A percentile compares a stretch with the other conserved stretches of the same genome.
Evolutionary conservation across 2,797 vertebrate genomes (phyloP).

Genomic region (Chaetodon trifasciatus): DNA sequence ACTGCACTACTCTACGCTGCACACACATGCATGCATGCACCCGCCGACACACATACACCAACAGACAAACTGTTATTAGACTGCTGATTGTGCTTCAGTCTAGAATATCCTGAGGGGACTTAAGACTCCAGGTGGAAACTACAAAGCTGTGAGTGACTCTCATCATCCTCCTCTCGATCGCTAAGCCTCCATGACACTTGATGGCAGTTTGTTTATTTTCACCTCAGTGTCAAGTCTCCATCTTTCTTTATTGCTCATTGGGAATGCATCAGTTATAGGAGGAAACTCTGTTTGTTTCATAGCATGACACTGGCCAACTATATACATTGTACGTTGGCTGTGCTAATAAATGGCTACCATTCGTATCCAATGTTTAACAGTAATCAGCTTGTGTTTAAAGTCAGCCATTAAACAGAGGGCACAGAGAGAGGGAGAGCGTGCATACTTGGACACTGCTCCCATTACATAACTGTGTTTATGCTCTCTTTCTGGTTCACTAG

Average conservation of each 20-base stretch:
- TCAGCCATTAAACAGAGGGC: constrained; percentile 4
- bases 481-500: constrained; percentile 64
- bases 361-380: neutral
- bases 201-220: constrained; percentile 40
- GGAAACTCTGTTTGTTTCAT: neutral
- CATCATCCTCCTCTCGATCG: constrained; percentile 25
- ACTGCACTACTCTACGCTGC: neutral
- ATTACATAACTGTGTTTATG: constrained; percentile 67
- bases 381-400: constrained; percentile 6
- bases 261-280: neutral
- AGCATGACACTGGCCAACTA: neutral
- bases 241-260: constrained; percentile 36
- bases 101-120: constrained; percentile 25
- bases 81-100: constrained; percentile 19
- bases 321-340: neutral
- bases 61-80: constrained; percentile 10
- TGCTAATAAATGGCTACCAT: neutral
- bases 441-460: constrained; percentile 19
- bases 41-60: neutral
- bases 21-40: neutral
- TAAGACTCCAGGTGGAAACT: constrained; percentile 26
- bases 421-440: neutral
- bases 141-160: constrained; percentile 34
- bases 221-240: constrained; percentile 7
- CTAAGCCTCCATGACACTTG: constrained; percentile 11